A percentile compares a stretch with the other conserved stretches of the same genome.
Evolutionary conservation across 2,797 vertebrate genomes (phyloP).

Genomic region (Artibeus jamaicensis): DNA sequence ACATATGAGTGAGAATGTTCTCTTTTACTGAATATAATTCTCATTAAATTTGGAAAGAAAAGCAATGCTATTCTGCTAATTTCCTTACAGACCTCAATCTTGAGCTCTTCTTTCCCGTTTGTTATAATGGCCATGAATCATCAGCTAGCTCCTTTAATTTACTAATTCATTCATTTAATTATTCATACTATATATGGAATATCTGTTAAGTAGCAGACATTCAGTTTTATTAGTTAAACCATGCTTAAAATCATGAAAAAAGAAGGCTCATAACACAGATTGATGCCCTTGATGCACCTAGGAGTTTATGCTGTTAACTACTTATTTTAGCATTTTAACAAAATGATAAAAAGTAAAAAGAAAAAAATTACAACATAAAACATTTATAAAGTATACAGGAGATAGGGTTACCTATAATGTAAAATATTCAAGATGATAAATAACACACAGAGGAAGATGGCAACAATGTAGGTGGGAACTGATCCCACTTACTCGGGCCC

Average conservation of each 20-base stretch:
- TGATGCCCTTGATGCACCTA: not conserved
- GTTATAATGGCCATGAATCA: not conserved
- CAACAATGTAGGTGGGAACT: no score
- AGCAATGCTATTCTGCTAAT: not conserved
- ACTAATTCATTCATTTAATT: conserved; percentile 7
- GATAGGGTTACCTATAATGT: not conserved
- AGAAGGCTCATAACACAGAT: not conserved
- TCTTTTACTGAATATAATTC: not conserved
- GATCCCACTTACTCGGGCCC: no score
- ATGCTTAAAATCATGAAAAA: not conserved
- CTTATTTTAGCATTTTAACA: not conserved
- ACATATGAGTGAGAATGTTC: not conserved
- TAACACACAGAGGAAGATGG: no score
- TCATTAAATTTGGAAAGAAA: not conserved
- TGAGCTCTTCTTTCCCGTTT: not conserved
- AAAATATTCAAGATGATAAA: not conserved
- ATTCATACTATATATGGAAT: not conserved
- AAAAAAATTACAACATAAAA: not conserved
- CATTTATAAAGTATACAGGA: not conserved
- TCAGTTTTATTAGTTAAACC: not conserved
- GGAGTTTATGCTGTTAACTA: not conserved
- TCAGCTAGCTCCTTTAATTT: not conserved
- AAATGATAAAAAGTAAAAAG: not conserved
- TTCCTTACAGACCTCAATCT: not conserved
- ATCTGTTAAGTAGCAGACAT: not conserved